Percentiles rank a stretch among this genome's conserved stretches.
These are phyloP conservation scores for human DNA, from an alignment of 2,113 vertebrate genomes.

Conservation along the genomic window DNA sequence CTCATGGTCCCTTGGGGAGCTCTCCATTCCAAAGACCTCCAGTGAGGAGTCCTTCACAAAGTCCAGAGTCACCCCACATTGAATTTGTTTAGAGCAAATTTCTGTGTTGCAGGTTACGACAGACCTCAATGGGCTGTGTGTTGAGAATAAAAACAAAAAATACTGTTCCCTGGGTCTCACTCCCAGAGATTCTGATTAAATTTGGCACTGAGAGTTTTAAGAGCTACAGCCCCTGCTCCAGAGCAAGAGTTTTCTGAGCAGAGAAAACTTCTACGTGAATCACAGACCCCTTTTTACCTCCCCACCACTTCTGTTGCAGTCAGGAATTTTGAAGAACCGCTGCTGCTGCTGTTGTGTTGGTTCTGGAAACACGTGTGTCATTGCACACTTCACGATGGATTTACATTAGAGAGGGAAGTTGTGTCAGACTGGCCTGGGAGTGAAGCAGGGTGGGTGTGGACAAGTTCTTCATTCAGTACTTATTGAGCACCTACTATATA, in stretches of 20 bases:
- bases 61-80: background rate
- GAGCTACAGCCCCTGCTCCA: background rate
- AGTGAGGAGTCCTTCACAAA: background rate
- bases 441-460: background rate
- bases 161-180: background rate
- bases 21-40: background rate
- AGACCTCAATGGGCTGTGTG: background rate
- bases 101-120: background rate
- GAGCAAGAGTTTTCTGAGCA: background rate
- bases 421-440: background rate
- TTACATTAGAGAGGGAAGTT: background rate
- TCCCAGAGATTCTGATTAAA: background rate
- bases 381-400: background rate
- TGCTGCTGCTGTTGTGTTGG: background rate
- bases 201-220: background rate
- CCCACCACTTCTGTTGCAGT: background rate
- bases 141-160: background rate
- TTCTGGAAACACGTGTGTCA: background rate
- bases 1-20: rapidly evolving
- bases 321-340: background rate
- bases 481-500: background rate
- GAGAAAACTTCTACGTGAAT: background rate
- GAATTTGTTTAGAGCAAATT: background rate
- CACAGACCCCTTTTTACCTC: background rate
- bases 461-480: background rate